Percentiles rank a stretch among this genome's conserved stretches.
Evolutionary conservation across 37 sponge, comb jelly and placozoan species (phyloP).

Genomic region (Axinella damicornis): DNA sequence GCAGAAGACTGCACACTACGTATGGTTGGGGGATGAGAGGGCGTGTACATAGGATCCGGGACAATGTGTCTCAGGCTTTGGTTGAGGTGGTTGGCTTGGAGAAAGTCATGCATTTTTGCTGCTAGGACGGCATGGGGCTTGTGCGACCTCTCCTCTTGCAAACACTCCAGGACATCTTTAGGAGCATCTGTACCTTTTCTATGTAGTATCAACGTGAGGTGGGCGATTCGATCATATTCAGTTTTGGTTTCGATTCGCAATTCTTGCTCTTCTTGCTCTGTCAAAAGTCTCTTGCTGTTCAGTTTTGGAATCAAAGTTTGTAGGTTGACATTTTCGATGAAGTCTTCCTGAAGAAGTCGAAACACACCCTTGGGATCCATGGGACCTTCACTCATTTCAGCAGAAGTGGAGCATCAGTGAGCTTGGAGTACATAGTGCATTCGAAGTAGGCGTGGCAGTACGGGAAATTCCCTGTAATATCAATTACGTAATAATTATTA

Average conservation of each 20-base stretch:
- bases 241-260: not conserved
- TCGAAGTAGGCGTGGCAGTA: too few relatives aligned
- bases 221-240: not conserved
- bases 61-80: too few relatives aligned
- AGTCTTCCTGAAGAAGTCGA: not conserved
- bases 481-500: too few relatives aligned
- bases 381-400: too few relatives aligned
- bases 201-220: not conserved
- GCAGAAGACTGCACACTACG: too few relatives aligned
- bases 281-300: slow-evolving; percentile 6
- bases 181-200: not conserved
- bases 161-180: not conserved
- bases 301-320: slow-evolving; percentile 4
- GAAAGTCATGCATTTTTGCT: not conserved
- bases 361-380: too few relatives aligned
- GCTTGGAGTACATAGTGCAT: too few relatives aligned
- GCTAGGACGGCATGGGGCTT: not conserved
- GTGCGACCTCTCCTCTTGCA: not conserved
- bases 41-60: too few relatives aligned
- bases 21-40: too few relatives aligned
- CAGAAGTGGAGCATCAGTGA: too few relatives aligned
- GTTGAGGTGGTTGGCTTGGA: too few relatives aligned
- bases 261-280: not conserved
- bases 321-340: slow-evolving; percentile 4
- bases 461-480: too few relatives aligned